Conservation (phyloP, 2,113 vertebrate genomes). For the Peromyscus californicus region DNA sequence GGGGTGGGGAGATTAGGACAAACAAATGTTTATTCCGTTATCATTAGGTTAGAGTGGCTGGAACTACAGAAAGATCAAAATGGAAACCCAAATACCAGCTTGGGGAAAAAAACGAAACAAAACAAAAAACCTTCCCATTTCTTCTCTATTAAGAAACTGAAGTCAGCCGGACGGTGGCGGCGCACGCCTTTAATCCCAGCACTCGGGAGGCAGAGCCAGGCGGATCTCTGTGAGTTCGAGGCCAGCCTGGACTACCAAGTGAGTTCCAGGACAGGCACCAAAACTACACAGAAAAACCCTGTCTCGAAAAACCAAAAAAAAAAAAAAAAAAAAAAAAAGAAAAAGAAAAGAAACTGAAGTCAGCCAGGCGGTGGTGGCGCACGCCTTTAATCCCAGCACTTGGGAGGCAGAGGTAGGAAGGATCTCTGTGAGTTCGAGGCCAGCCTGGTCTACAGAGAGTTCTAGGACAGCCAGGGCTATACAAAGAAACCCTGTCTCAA, state of each 20-base stretch:
- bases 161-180: background rate
- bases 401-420: background rate
- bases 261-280: background rate
- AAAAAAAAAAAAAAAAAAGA: too few species aligned
- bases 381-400: background rate
- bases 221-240: background rate
- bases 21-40: slow-evolving; percentile 52
- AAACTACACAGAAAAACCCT: background rate
- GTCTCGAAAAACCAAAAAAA: background rate
- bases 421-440: background rate
- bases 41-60: slow-evolving; percentile 48
- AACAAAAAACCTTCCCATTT: background rate
- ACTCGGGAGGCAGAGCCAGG: background rate
- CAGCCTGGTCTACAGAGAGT: background rate
- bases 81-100: slow-evolving; percentile 35
- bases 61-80: slow-evolving; percentile 61
- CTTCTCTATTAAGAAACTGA: slow-evolving; percentile 45
- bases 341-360: slow-evolving; percentile 27
- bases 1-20: background rate
- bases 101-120: background rate
- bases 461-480: background rate
- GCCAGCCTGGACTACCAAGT: background rate
- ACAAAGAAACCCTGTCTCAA: background rate
- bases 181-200: background rate
- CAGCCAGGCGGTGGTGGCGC: background rate